phyloP scores from a whole-genome alignment of 2,797 vertebrate species.

The Otolemur crassicaudatus region DNA sequence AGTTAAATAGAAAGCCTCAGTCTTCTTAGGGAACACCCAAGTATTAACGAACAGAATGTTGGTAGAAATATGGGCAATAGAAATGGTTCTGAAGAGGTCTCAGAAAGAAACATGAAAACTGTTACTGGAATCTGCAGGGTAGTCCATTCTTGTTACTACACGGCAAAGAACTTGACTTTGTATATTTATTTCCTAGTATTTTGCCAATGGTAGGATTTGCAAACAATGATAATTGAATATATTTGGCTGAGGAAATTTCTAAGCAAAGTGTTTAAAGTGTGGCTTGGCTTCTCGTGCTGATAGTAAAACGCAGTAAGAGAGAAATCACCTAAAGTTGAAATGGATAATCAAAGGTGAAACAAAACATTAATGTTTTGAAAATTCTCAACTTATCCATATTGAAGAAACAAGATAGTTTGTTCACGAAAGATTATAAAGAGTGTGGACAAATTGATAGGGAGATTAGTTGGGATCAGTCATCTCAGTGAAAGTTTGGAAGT shows the following conservation, averaged over 20 bases:
- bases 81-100: too few relatives aligned
- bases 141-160: too few relatives aligned
- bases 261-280: neutral
- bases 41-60: too few relatives aligned
- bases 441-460: neutral
- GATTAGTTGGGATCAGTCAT: neutral
- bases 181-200: too few relatives aligned
- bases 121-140: too few relatives aligned
- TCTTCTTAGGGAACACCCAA: too few relatives aligned
- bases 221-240: neutral
- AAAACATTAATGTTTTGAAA: neutral
- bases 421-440: neutral
- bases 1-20: too few relatives aligned
- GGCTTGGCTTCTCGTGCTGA: neutral
- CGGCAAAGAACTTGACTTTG: too few relatives aligned
- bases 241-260: neutral
- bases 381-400: neutral
- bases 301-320: neutral
- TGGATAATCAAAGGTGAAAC: neutral
- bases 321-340: neutral
- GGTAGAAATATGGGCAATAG: too few relatives aligned
- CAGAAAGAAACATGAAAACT: too few relatives aligned
- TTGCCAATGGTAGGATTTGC: too few relatives aligned
- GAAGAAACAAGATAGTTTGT: neutral
- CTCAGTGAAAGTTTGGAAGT: neutral